Evolutionary conservation across 2,888 invertebrate genomes (phyloP), one percentile per base, ranked within the genome.

Genomic region (Heliconius hortense): DNA sequence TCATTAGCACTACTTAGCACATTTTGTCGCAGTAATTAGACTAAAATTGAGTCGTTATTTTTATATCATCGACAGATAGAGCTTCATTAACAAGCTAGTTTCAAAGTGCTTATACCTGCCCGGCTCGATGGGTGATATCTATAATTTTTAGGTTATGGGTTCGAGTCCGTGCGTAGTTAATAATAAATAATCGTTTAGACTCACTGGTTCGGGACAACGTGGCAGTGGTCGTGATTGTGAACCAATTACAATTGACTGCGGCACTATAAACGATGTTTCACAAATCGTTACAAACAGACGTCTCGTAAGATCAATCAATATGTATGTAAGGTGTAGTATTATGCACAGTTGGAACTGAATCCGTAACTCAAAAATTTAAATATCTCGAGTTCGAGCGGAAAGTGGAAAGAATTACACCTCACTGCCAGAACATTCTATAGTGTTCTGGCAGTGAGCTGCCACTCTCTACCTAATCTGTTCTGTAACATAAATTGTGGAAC

Each of bases 1-100:
- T 39, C 66, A 66, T 66, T 66, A 66, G 39, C 66, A 18, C 66
- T 66, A n/a, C 66, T 66, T 66, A 66, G 66, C 66, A 66, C 66
- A 66, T 66, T 66, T 63, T 66, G 64, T 66, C 15, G 39, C 35
- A 39, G 35, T 66, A 43, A 66, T 66, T 66, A 66, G 24, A 66
- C 13, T 24, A 66, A 39, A 43, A 26, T 66, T 64, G 39, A 66
- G 66, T 66, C 66, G 66, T 66, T 66, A 7, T 8, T 24, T 43
- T 24, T 66, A 43, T 24, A 66, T 66, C 1, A 43, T 2, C 24
- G 66, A 66, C 39, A 39, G 39, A 66, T 24, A 66, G 43, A n/a
- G 66, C 24, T 43, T 66, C 39, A 66, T 39, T 66, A 43, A 43
- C 39, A 66, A 66, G 15, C 62, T 7, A 15, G 24, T 8, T 43